These are phyloP conservation scores for Ichneumoninae sp. DNA, from an alignment of 2,888 invertebrate species.

Conservation along the genomic window DNA sequence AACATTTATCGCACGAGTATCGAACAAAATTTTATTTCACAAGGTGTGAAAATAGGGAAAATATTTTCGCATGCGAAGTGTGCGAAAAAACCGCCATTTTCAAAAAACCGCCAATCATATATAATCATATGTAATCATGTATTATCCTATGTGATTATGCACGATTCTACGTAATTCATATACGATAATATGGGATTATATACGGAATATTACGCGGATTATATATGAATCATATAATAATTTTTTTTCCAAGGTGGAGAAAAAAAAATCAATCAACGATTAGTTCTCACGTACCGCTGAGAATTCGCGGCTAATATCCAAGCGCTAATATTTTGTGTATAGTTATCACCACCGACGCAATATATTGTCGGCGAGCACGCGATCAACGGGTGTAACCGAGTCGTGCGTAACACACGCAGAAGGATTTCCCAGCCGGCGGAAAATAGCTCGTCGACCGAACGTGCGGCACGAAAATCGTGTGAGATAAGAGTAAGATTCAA, in stretches of 20 bases:
- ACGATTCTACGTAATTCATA: too few species aligned
- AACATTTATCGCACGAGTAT: too few species aligned
- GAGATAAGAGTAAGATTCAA: constrained; percentile 59
- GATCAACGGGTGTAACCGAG: constrained; percentile 29
- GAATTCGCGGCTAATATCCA: neutral
- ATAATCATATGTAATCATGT: too few species aligned
- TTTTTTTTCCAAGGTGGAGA: neutral
- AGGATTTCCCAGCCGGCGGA: constrained; percentile 34
- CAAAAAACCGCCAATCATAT: too few species aligned
- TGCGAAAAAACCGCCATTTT: too few species aligned
- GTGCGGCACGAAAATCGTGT: constrained; percentile 59
- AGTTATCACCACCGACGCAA: constrained; percentile 50
- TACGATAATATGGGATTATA: too few species aligned
- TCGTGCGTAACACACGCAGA: constrained; percentile 56
- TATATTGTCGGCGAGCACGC: constrained; percentile 47
- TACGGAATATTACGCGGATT: too few species aligned
- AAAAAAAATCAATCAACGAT: constrained; percentile 1
- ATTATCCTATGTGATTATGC: too few species aligned
- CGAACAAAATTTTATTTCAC: too few species aligned
- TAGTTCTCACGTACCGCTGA: neutral
- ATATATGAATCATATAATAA: too few species aligned
- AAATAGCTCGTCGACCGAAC: constrained; percentile 14
- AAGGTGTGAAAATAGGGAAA: too few species aligned
- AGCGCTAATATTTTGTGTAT: constrained; percentile 48
- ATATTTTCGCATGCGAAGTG: too few species aligned